These are phyloP conservation scores for Gallinago media DNA, from an alignment of 2,113 vertebrate genomes.

Conservation along the genomic window DNA sequence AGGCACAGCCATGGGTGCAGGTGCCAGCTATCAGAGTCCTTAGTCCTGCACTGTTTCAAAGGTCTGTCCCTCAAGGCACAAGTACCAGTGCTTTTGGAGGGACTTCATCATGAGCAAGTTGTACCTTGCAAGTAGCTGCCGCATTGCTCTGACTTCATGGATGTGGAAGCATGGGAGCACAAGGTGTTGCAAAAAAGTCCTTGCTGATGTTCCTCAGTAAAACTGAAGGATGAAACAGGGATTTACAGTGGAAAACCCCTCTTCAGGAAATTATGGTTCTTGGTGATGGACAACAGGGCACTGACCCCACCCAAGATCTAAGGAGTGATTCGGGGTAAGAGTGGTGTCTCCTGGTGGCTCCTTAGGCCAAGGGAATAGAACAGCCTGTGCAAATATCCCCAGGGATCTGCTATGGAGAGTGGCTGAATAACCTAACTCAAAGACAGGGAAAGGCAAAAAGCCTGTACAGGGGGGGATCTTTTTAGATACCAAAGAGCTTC, in stretches of 20 bases:
- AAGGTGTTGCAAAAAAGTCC: neutral
- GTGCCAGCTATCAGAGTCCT: neutral
- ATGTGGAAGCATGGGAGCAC: neutral
- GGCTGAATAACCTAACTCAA: neutral
- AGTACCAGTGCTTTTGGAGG: neutral
- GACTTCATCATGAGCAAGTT: neutral
- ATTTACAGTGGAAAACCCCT: neutral
- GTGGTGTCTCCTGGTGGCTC: neutral
- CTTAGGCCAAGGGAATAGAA: neutral
- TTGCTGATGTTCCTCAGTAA: neutral
- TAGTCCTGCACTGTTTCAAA: neutral
- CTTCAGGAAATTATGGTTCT: neutral
- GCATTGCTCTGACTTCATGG: neutral
- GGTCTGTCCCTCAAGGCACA: neutral
- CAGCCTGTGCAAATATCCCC: neutral
- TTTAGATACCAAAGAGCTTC: neutral
- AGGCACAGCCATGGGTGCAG: neutral
- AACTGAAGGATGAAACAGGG: neutral
- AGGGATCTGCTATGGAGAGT: neutral
- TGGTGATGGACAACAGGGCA: neutral
- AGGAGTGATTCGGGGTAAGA: neutral
- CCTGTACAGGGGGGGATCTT: neutral
- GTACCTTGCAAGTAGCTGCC: neutral
- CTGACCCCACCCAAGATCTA: neutral
- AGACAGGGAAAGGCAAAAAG: neutral